These are phyloP conservation scores for Melitaea cinxia DNA, from an alignment of 1,140 invertebrate species.

Conservation along the genomic window DNA sequence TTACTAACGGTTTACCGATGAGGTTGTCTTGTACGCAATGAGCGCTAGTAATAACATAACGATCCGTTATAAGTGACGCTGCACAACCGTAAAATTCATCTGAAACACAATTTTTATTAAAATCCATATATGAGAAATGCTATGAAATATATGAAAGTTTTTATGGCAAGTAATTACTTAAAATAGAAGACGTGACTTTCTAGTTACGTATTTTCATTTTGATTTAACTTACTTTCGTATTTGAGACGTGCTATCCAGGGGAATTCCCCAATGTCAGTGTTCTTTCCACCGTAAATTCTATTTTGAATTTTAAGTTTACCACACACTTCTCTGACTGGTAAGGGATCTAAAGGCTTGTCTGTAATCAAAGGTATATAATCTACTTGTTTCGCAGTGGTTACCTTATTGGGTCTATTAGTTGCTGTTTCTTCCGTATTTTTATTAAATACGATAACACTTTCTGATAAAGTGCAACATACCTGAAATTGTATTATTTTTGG, in stretches of 20 bases:
- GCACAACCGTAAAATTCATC: conserved; percentile 72
- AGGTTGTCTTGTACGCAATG: conserved; percentile 81
- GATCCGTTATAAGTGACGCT: conserved; percentile 83
- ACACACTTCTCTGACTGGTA: conserved; percentile 46
- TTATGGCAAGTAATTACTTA: too few relatives aligned
- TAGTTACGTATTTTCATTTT: conserved; percentile 5
- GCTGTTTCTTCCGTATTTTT: conserved; percentile 28
- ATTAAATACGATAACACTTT: conserved; percentile 24
- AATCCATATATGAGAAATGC: background rate
- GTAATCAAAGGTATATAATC: background rate
- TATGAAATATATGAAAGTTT: too few relatives aligned
- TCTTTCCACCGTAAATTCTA: conserved; percentile 47
- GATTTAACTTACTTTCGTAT: conserved; percentile 27
- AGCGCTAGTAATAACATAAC: conserved; percentile 85
- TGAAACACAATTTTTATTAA: background rate
- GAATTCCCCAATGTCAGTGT: conserved; percentile 79
- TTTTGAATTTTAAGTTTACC: conserved; percentile 36
- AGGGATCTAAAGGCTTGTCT: conserved; percentile 13
- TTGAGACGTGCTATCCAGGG: conserved; percentile 84
- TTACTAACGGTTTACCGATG: conserved; percentile 45
- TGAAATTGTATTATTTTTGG: conserved; percentile 19
- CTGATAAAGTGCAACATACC: conserved; percentile 40
- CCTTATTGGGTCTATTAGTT: conserved; percentile 16
- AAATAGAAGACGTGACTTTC: background rate
- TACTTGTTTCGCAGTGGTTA: background rate